Evolutionary conservation across 1,140 invertebrate species (phyloP).

Genomic region (Zaprionus lachaisei): DNA sequence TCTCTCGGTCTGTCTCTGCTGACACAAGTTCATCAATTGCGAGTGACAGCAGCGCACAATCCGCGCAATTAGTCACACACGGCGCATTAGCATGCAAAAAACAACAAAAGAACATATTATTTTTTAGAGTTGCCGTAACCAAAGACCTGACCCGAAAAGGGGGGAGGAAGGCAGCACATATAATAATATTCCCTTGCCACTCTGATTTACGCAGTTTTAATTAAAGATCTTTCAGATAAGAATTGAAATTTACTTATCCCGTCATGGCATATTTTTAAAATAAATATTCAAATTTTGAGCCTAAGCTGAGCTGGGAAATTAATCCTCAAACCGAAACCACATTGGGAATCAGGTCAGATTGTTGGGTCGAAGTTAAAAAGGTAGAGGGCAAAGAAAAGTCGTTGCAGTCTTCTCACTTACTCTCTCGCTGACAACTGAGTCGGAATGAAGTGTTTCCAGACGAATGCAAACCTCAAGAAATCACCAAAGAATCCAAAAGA

Average conservation of each 20-base stretch:
- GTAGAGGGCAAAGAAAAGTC: conserved; percentile 31
- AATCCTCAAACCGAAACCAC: conserved; percentile 14
- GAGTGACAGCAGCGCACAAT: conserved; percentile 53
- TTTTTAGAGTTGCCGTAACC: conserved; percentile 14
- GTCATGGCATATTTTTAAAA: conserved; percentile 1
- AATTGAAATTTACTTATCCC: background rate
- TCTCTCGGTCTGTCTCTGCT: conserved; percentile 17
- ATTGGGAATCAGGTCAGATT: background rate
- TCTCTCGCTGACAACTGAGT: conserved; percentile 55
- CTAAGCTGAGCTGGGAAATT: background rate
- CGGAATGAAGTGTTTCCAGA: conserved; percentile 75
- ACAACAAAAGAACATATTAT: conserved; percentile 33
- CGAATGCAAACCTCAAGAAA: conserved; percentile 48
- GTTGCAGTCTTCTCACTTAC: conserved; percentile 34
- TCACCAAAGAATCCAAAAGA: conserved; percentile 61
- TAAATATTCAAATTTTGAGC: conserved; percentile 11
- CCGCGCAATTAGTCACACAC: conserved; percentile 72
- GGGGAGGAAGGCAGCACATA: no score
- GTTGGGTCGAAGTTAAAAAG: conserved; percentile 25
- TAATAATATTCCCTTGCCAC: no score
- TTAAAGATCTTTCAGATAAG: background rate
- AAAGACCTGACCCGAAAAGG: no score
- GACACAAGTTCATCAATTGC: conserved; percentile 77
- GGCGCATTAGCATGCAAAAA: conserved; percentile 59
- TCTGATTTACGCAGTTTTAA: conserved; percentile 1